Percentiles rank a stretch among this genome's conserved stretches.
Evolutionary conservation across 2,113 vertebrate genomes (phyloP).

Genomic region (Callocephalon fimbriatum): DNA sequence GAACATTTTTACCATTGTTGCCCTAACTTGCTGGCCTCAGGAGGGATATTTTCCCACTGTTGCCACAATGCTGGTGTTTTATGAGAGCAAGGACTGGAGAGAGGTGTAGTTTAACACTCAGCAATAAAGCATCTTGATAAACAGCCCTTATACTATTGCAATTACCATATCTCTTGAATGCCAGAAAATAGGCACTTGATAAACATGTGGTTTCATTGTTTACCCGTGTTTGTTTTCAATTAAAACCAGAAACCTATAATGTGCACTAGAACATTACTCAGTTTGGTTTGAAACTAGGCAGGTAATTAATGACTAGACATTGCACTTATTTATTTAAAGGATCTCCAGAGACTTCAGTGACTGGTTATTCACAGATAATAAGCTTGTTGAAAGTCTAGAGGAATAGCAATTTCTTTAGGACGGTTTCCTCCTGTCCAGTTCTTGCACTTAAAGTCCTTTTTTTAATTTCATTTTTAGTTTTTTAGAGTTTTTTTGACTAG

Average conservation of each 20-base stretch:
- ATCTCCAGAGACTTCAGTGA: neutral
- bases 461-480: too few species aligned
- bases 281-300: neutral
- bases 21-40: neutral
- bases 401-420: neutral
- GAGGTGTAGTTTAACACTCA: neutral
- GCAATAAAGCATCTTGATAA: neutral
- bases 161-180: neutral
- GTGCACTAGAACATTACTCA: neutral
- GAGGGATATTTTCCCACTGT: neutral
- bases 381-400: neutral
- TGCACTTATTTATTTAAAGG: conserved; percentile 12
- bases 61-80: neutral
- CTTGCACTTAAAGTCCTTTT: neutral
- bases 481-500: neutral
- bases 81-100: neutral
- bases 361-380: neutral
- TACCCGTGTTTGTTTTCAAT: neutral
- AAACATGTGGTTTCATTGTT: conserved; percentile 9
- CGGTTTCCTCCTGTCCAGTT: neutral
- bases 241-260: neutral
- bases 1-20: neutral
- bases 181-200: conserved; percentile 1
- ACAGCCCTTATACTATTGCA: neutral
- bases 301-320: conserved; percentile 11